phyloP scores from a whole-genome alignment of 2,888 invertebrate species.

The Cryptops parisi region DNA sequence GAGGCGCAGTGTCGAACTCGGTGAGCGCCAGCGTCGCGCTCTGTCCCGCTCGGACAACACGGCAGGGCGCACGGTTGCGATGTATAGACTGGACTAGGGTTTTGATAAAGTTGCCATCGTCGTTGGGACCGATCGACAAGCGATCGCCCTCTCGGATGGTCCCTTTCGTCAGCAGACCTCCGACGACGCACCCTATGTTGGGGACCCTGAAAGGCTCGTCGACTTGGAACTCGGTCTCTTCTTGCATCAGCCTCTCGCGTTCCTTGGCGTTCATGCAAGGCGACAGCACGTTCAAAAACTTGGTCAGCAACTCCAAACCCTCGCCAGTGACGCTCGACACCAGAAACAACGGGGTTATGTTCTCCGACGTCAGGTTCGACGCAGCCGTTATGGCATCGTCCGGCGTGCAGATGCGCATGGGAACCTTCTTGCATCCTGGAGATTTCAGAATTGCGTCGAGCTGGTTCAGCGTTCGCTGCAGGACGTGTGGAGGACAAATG shows the following conservation, averaged over 20 bases:
- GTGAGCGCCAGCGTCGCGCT: constrained; percentile 67
- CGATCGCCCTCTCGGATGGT: constrained; percentile 60
- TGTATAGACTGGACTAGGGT: constrained; percentile 73
- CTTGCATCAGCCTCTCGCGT: constrained; percentile 54
- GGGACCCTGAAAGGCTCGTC: constrained; percentile 84
- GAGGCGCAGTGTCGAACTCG: constrained; percentile 36
- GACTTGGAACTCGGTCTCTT: constrained; percentile 72
- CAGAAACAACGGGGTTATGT: constrained; percentile 62
- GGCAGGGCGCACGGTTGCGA: constrained; percentile 79
- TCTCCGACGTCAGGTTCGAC: constrained; percentile 46
- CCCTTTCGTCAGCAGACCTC: constrained; percentile 71
- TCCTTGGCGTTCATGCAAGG: constrained; percentile 49
- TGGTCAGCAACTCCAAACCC: constrained; percentile 65
- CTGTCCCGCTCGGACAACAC: constrained; percentile 75
- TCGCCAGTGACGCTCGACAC: constrained; percentile 82
- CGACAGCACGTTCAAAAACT: constrained; percentile 67
- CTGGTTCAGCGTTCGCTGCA: constrained; percentile 30
- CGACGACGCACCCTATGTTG: constrained; percentile 67
- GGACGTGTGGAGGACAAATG: constrained; percentile 41
- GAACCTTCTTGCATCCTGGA: constrained; percentile 47
- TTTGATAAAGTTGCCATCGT: constrained; percentile 44
- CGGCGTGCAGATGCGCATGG: constrained; percentile 46
- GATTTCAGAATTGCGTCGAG: constrained; percentile 48
- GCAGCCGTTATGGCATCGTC: constrained; percentile 62
- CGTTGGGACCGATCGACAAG: constrained; percentile 47